Conservation (phyloP, 2,797 vertebrate genomes). For the Rachycentron canadum region DNA sequence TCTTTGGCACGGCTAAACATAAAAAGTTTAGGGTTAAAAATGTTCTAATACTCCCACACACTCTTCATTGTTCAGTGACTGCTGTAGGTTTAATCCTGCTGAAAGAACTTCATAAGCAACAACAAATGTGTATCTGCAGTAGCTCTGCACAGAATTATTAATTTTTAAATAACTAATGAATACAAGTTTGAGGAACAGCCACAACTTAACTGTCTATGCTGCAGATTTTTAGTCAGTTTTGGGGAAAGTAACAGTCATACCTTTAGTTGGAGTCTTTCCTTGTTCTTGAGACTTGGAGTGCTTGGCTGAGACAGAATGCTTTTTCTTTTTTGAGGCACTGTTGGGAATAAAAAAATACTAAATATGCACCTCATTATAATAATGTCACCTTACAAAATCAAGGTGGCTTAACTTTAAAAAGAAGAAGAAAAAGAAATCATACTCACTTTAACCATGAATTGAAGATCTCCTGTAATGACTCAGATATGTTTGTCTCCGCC, state of each 20-base stretch:
- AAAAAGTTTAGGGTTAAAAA: neutral
- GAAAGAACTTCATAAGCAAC: neutral
- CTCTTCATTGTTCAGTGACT: neutral
- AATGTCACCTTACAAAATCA: rapidly evolving
- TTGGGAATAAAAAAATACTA: conserved; percentile 15
- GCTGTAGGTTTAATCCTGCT: neutral
- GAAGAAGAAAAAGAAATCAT: neutral
- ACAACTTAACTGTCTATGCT: neutral
- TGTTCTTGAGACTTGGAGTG: conserved; percentile 25
- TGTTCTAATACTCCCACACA: neutral
- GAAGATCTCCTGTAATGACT: conserved; percentile 80
- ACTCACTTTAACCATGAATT: conserved; percentile 80
- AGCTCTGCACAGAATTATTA: neutral
- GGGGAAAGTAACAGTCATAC: conserved; percentile 37
- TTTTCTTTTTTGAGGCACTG: conserved; percentile 61
- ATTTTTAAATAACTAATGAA: conserved; percentile 3
- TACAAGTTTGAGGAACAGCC: neutral
- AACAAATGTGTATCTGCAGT: neutral
- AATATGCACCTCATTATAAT: neutral
- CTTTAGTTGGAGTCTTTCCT: conserved; percentile 44
- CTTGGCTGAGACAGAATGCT: conserved; percentile 16
- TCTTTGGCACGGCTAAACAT: conserved; percentile 38
- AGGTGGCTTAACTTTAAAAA: neutral
- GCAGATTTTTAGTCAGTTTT: neutral
- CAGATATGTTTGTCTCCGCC: conserved; percentile 26